phyloP scores from a whole-genome alignment of 2,888 invertebrate species.

The Clepsis dumicolana region DNA sequence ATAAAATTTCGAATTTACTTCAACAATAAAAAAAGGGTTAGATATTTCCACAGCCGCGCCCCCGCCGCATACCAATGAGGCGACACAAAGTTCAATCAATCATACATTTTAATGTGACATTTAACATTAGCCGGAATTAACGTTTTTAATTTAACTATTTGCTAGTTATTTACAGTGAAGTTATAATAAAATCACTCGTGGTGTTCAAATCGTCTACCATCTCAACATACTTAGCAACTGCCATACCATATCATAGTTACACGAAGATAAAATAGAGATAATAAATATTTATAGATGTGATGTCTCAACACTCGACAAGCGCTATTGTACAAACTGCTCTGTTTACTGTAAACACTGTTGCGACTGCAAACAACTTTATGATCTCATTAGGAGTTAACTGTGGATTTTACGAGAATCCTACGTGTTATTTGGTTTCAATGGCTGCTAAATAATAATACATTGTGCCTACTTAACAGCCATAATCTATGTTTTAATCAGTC shows the following conservation, averaged over 20 bases:
- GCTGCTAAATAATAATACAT: neutral
- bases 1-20: neutral
- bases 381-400: neutral
- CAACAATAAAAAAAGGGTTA: constrained; percentile 15
- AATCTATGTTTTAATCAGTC: neutral
- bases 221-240: neutral
- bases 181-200: neutral
- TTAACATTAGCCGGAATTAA: constrained; percentile 21
- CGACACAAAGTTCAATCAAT: constrained; percentile 22
- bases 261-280: constrained; percentile 12
- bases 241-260: constrained; percentile 8
- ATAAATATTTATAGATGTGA: constrained; percentile 9
- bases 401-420: neutral
- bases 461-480: neutral
- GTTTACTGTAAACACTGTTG: constrained; percentile 3
- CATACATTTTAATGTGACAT: constrained; percentile 28
- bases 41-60: constrained; percentile 1
- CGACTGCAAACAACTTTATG: neutral
- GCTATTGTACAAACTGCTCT: neutral
- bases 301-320: constrained; percentile 4
- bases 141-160: neutral
- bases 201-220: too few relatives aligned
- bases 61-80: constrained; percentile 21
- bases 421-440: neutral
- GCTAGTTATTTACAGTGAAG: neutral